Evolutionary conservation across 2,113 vertebrate species (phyloP).

Genomic region (Cebus imitator): DNA sequence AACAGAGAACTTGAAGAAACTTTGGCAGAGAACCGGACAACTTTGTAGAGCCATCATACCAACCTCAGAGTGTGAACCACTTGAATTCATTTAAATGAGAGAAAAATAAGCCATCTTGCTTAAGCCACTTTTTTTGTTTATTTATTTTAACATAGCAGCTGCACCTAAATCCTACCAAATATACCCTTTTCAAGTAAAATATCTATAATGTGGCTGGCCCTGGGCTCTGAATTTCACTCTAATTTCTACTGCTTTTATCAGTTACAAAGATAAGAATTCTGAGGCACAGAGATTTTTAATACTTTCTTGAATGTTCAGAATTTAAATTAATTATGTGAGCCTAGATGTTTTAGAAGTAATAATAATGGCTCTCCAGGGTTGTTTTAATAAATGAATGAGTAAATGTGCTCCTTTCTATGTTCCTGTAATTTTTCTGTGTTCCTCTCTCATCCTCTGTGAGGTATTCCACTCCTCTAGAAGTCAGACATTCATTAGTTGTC

Average conservation of each 20-base stretch:
- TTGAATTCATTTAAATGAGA: background rate
- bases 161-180: background rate
- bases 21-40: background rate
- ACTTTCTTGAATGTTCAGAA: background rate
- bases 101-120: background rate
- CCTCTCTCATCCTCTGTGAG: background rate
- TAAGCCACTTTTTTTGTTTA: background rate
- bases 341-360: background rate
- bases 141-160: background rate
- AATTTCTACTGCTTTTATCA: background rate
- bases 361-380: background rate
- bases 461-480: background rate
- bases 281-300: background rate
- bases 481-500: background rate
- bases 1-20: background rate
- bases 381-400: background rate
- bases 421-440: background rate
- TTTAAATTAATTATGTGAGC: background rate
- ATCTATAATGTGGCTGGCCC: background rate
- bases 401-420: background rate
- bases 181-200: background rate
- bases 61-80: background rate
- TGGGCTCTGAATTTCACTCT: background rate
- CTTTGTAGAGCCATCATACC: background rate
- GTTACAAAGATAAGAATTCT: background rate